Base-by-base conservation (phyloP, 2,113 vertebrate species). In the Thermophis baileyi region DNA sequence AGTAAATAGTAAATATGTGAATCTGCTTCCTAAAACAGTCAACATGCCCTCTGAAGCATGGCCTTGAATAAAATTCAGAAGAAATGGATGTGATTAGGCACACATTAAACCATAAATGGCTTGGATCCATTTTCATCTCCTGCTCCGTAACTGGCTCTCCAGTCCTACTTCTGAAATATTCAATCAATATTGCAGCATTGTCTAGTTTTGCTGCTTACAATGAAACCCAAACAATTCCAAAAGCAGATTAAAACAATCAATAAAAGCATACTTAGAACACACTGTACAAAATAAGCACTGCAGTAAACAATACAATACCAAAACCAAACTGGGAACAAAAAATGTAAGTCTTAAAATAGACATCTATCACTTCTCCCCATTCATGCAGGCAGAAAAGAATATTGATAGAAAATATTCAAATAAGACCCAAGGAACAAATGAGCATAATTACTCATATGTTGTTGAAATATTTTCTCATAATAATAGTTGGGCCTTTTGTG, bases 351-450 rank as follows among this genome's bases (percentile, higher is more conserved):
- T 81, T 81, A 81, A 81, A 81, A 81, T 81, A n/a, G 47, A 22
- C 22, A 14, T 86, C 46, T 30, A 50, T 54, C 27, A 49, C 44
- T 60, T 46, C 81, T 86, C 25, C 46, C 44, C 30, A 86, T 60
- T 90, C 22, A 24, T 50, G n/a, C 30, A 74, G 47, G 40, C n/a
- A 92, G 88, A 89, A 30, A 60, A 60, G 53, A 40, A 81, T 63
- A 46, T 93, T 85, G 30, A 25, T 44, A n/a, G 74, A 93, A 54
- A 90, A 86, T 93, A 87, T 87, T 87, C 90, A 86, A 50, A 90
- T 90, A 81, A 90, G 30, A 86, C 44, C 53, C 88, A 93, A 63
- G 53, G 54, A 86, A 46, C 53, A 90, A 93, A 86, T 93, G 81
- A 47, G 5, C n/a, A 63, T 44, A 51, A 50, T 47, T 54, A 60